Evolutionary conservation across 2,113 vertebrate genomes (phyloP).

Genomic region (Malurus alboscapulatus): DNA sequence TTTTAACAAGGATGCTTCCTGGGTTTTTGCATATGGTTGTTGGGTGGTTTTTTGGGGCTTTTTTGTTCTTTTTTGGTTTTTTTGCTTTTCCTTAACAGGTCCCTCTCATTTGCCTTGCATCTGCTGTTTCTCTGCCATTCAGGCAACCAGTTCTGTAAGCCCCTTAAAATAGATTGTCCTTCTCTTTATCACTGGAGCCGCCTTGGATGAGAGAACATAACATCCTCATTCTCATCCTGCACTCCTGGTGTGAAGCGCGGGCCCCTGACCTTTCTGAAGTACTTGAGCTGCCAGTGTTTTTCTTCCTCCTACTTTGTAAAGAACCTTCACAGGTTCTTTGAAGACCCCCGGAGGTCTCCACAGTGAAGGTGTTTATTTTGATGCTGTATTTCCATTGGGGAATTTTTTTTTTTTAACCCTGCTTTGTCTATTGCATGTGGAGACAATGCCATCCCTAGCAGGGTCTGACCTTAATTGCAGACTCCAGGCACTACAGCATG

Average conservation of each 20-base stretch:
- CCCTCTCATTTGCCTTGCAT: not conserved
- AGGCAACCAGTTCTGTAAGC: slow-evolving; percentile 11
- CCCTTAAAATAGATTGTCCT: slow-evolving; percentile 59
- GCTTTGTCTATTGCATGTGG: not conserved
- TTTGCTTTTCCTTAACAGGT: not conserved
- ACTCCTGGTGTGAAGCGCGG: not conserved
- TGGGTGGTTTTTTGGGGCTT: not conserved
- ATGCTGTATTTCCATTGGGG: not conserved
- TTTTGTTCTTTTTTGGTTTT: no score
- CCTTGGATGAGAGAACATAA: slow-evolving; percentile 42
- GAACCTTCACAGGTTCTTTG: not conserved
- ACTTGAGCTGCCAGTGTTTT: not conserved
- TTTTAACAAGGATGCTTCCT: not conserved
- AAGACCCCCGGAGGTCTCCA: not conserved
- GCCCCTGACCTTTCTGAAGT: slow-evolving; percentile 22
- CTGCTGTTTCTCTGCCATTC: slow-evolving; percentile 38
- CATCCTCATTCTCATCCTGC: slow-evolving; percentile 22
- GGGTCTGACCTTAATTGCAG: not conserved
- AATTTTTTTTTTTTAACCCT: not conserved
- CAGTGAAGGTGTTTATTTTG: not conserved
- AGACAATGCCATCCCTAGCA: not conserved
- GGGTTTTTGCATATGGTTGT: not conserved
- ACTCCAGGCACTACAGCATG: not conserved
- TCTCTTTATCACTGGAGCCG: not conserved
- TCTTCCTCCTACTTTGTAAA: not conserved